phyloP scores from a whole-genome alignment of 2,113 vertebrate genomes.

The Seriola aureovittata region DNA sequence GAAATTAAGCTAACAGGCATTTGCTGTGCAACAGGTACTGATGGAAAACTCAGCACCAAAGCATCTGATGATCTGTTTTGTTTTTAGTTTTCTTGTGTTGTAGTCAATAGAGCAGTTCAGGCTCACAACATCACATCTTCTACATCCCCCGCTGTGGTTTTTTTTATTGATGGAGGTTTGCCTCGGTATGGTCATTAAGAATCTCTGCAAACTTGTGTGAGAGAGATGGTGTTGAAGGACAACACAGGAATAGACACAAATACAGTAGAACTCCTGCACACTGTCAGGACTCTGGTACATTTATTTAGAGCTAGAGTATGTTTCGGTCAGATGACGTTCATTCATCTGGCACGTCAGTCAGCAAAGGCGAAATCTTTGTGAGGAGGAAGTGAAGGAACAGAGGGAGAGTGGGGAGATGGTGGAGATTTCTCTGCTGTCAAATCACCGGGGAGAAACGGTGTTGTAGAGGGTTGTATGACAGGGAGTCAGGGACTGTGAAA shows the following conservation, averaged over 20 bases:
- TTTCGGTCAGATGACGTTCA: background rate
- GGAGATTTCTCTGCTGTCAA: conserved; percentile 26
- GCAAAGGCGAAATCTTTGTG: background rate
- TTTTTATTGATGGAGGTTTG: conserved; percentile 36
- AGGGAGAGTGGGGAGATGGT: conserved; percentile 6
- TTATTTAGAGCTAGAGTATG: background rate
- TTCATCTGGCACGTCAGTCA: conserved; percentile 11
- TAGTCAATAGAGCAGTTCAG: conserved; percentile 16
- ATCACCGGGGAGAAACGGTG: conserved; percentile 8
- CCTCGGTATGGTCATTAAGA: conserved; percentile 13
- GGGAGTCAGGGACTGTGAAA: conserved; percentile 9
- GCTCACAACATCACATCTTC: conserved; percentile 20
- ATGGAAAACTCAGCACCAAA: background rate
- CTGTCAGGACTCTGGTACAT: conserved; percentile 1
- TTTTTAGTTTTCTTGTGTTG: background rate
- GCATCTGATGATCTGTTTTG: background rate
- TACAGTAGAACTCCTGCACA: conserved; percentile 6
- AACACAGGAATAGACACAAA: conserved; percentile 1
- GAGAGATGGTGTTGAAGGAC: conserved; percentile 23
- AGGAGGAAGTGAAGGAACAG: background rate
- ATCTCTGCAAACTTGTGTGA: background rate
- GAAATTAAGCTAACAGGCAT: background rate
- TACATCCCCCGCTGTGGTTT: background rate
- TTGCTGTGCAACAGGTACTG: conserved; percentile 10
- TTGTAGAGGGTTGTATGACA: conserved; percentile 1